Conservation (phyloP, 2,888 invertebrate species). For the Marronus borbonicus region DNA sequence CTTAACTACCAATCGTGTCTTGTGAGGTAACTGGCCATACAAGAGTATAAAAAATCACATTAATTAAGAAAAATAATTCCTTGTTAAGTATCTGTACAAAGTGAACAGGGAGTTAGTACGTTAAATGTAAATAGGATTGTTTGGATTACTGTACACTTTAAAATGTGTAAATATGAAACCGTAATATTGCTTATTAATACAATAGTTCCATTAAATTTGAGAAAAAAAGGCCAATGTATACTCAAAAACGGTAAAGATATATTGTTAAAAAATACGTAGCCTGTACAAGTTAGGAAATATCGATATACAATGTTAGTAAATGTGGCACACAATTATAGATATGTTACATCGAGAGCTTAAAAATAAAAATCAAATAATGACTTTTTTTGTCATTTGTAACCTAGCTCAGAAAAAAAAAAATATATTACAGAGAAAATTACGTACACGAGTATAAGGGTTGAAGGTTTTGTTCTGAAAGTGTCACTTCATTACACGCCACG, state of each 20-base stretch:
- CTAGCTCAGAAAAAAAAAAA: too few relatives aligned
- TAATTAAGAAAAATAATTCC: not conserved
- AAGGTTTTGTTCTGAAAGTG: too few relatives aligned
- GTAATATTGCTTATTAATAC: too few relatives aligned
- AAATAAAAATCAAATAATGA: too few relatives aligned
- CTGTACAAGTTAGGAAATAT: not conserved
- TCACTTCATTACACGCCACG: too few relatives aligned
- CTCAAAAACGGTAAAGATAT: not conserved
- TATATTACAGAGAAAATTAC: too few relatives aligned
- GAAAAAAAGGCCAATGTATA: not conserved
- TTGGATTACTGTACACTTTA: not conserved
- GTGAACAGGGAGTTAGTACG: not conserved
- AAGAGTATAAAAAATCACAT: constrained; percentile 7
- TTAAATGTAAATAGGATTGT: constrained; percentile 2
- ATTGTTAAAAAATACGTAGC: not conserved
- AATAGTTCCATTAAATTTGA: not conserved
- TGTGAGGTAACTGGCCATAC: constrained; percentile 24
- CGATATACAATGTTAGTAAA: constrained; percentile 3
- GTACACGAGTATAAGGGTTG: too few relatives aligned
- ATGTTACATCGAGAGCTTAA: not conserved
- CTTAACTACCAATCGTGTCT: not conserved
- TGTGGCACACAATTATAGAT: not conserved
- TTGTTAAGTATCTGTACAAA: constrained; percentile 14
- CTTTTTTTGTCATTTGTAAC: too few relatives aligned
- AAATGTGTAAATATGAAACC: not conserved